These are phyloP conservation scores for Cotesia congregata DNA, from an alignment of 2,888 invertebrate species.

Conservation along the genomic window DNA sequence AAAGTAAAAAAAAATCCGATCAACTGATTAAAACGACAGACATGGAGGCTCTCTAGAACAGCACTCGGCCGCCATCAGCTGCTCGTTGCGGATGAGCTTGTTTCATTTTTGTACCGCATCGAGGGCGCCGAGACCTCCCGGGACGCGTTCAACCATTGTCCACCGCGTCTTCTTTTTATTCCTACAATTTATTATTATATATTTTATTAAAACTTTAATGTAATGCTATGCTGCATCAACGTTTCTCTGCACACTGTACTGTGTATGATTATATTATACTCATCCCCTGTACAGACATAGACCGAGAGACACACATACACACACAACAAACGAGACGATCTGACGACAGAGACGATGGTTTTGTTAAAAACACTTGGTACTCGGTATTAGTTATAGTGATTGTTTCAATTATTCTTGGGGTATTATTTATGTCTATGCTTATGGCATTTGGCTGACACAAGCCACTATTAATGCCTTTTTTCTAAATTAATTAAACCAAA, in stretches of 20 bases:
- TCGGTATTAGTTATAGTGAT: neutral
- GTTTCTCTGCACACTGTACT: slow-evolving; percentile 15
- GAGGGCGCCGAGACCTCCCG: slow-evolving; percentile 56
- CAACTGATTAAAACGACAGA: slow-evolving; percentile 43
- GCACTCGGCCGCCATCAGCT: slow-evolving; percentile 67
- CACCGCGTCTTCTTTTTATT: slow-evolving; percentile 29
- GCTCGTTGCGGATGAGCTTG: slow-evolving; percentile 61
- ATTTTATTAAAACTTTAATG: slow-evolving; percentile 7
- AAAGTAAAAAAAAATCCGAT: slow-evolving; percentile 8
- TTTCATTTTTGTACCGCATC: slow-evolving; percentile 61
- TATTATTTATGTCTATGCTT: neutral
- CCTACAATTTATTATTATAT: slow-evolving; percentile 6
- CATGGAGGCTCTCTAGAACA: slow-evolving; percentile 56
- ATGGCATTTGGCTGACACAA: neutral
- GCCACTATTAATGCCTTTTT: slow-evolving; percentile 1
- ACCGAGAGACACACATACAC: neutral
- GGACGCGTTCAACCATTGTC: slow-evolving; percentile 55
- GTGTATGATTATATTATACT: slow-evolving; percentile 12
- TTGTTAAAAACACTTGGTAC: slow-evolving; percentile 5
- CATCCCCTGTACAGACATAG: neutral
- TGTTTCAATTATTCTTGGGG: neutral
- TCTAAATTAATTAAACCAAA: slow-evolving; percentile 55
- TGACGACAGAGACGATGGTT: slow-evolving; percentile 6
- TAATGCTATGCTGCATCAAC: neutral
- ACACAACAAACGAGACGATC: slow-evolving; percentile 1